Conservation (phyloP, 2,797 vertebrate species). For the Gambusia yucatana region DNA sequence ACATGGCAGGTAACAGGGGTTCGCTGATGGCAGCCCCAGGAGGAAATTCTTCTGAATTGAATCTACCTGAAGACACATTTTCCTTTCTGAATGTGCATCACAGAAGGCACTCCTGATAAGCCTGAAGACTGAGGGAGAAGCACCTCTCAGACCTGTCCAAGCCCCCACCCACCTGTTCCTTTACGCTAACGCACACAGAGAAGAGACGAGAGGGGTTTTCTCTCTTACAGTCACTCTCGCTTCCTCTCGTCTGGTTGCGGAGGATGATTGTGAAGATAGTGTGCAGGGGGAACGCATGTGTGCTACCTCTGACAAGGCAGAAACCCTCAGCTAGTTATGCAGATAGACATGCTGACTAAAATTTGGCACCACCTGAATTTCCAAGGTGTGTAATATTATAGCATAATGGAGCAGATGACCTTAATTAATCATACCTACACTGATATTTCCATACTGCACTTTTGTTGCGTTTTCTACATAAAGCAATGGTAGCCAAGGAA, state of each 20-base stretch:
- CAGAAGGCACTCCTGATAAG: conserved; percentile 54
- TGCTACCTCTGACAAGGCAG: conserved; percentile 18
- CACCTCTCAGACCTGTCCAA: conserved; percentile 49
- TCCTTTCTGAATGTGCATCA: conserved; percentile 53
- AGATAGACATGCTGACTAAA: conserved; percentile 32
- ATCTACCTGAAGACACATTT: conserved; percentile 53
- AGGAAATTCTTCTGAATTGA: conserved; percentile 68
- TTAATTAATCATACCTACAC: not conserved
- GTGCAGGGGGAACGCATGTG: conserved; percentile 16
- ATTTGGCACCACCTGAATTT: conserved; percentile 23
- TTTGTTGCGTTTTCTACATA: not conserved
- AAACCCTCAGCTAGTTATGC: not conserved
- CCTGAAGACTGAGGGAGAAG: conserved; percentile 46
- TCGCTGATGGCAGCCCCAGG: conserved; percentile 37
- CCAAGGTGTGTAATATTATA: conserved; percentile 23
- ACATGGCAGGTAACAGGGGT: conserved; percentile 15
- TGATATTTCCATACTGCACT: not conserved
- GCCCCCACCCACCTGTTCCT: conserved; percentile 79
- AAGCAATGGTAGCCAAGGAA: not conserved
- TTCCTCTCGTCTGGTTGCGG: conserved; percentile 60
- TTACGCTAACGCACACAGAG: conserved; percentile 57
- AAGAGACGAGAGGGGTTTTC: conserved; percentile 65
- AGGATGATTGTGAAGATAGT: conserved; percentile 36
- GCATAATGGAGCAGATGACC: conserved; percentile 11
- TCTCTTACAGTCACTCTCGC: conserved; percentile 65